Evolutionary conservation across 1,140 invertebrate species (phyloP).

Genomic region (Cherax destructor): DNA sequence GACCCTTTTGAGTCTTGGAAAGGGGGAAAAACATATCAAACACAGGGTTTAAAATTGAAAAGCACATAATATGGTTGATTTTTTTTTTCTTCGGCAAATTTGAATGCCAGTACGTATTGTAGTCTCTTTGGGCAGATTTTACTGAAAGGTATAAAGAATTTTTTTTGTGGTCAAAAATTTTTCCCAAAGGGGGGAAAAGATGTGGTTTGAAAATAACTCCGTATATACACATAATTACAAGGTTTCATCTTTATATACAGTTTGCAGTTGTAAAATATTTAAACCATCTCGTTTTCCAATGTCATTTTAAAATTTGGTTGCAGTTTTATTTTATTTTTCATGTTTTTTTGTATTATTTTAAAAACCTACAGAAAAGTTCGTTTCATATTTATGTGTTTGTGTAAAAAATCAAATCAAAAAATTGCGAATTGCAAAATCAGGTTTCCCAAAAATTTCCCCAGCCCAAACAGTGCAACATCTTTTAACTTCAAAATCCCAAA

Average conservation of each 20-base stretch:
- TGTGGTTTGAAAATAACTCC: background rate
- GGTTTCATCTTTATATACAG: background rate
- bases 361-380: background rate
- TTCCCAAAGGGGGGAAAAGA: background rate
- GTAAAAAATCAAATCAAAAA: background rate
- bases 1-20: background rate
- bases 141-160: background rate
- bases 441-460: slow-evolving; percentile 15
- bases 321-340: too few relatives aligned
- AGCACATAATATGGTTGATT: background rate
- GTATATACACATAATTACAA: too few relatives aligned
- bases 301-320: too few relatives aligned
- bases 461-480: background rate
- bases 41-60: background rate
- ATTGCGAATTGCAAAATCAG: background rate
- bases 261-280: slow-evolving; percentile 26
- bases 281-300: slow-evolving; percentile 9
- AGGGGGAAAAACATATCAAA: background rate
- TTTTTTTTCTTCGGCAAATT: slow-evolving; percentile 3
- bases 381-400: background rate
- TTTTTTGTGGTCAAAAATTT: slow-evolving; percentile 15
- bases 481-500: too few relatives aligned
- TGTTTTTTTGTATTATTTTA: too few relatives aligned
- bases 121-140: slow-evolving; percentile 14
- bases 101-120: slow-evolving; percentile 25